phyloP scores from a whole-genome alignment of 1,140 invertebrate genomes.

The Drosophila sp. region DNA sequence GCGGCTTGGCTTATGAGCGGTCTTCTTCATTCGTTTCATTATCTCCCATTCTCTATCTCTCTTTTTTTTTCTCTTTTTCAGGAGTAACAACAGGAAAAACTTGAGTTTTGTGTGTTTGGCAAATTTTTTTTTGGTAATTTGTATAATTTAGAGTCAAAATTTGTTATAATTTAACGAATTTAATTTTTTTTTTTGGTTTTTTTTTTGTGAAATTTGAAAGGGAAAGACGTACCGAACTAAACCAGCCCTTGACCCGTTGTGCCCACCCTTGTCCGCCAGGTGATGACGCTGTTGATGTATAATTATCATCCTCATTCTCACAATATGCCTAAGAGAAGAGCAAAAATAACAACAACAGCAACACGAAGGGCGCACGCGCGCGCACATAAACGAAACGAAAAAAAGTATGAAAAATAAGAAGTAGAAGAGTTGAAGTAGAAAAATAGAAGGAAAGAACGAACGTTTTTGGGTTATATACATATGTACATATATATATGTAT shows the following conservation, averaged over 20 bases:
- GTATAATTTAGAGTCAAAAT: slow-evolving; percentile 50
- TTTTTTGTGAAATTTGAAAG: slow-evolving; percentile 57
- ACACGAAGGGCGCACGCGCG: slow-evolving; percentile 23
- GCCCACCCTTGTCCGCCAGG: slow-evolving; percentile 87
- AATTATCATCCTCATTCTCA: slow-evolving; percentile 83
- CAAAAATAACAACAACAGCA: slow-evolving; percentile 65
- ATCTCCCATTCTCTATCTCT: slow-evolving; percentile 21
- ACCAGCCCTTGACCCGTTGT: slow-evolving; percentile 87
- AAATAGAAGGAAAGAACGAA: background rate
- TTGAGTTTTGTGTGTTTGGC: slow-evolving; percentile 33
- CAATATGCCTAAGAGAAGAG: slow-evolving; percentile 79
- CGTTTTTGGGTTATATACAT: background rate
- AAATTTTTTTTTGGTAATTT: slow-evolving; percentile 38
- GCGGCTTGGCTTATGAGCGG: slow-evolving; percentile 78
- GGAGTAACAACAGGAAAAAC: slow-evolving; percentile 43
- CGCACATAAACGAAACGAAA: background rate
- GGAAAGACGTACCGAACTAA: slow-evolving; percentile 86
- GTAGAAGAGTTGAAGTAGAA: background rate
- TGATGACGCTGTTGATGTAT: slow-evolving; percentile 83
- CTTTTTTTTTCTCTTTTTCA: background rate
- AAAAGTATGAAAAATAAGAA: slow-evolving; percentile 1
- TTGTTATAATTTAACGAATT: slow-evolving; percentile 39
- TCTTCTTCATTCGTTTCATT: slow-evolving; percentile 79
- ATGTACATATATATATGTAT: background rate
- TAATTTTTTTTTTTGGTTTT: slow-evolving; percentile 38